phyloP scores from a whole-genome alignment of 2,113 vertebrate genomes.

The Acanthochromis polyacanthus region DNA sequence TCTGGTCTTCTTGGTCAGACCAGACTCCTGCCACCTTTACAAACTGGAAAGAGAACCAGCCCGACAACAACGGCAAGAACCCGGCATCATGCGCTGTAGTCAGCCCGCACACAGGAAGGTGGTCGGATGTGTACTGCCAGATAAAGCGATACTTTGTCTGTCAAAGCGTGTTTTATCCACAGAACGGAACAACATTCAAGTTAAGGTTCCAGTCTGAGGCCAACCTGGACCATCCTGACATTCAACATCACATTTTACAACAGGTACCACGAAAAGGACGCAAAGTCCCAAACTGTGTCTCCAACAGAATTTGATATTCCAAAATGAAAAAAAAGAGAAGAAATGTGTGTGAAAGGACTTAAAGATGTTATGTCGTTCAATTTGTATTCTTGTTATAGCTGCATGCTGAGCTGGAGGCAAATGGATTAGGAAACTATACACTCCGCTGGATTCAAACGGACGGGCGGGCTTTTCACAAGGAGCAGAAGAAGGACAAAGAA shows the following conservation, averaged over 20 bases:
- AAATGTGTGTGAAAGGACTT: background rate
- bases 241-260: conserved; percentile 41
- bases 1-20: conserved; percentile 57
- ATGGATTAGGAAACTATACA: conserved; percentile 5
- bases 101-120: background rate
- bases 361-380: background rate
- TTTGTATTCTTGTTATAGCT: conserved; percentile 30
- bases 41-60: conserved; percentile 17
- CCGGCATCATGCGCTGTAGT: background rate
- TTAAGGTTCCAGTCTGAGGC: conserved; percentile 45
- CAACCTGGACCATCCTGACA: conserved; percentile 39
- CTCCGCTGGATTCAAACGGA: conserved; percentile 31
- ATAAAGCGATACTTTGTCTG: conserved; percentile 23
- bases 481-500: background rate
- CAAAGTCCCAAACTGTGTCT: too few species aligned
- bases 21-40: background rate
- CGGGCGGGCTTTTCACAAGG: conserved; percentile 14
- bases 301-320: too few species aligned
- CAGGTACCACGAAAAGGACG: conserved; percentile 34
- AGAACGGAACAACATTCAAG: background rate
- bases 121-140: conserved; percentile 1
- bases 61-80: rapidly evolving
- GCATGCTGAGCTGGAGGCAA: conserved; percentile 17
- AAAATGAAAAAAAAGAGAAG: background rate
- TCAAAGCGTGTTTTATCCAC: background rate